phyloP scores from a whole-genome alignment of 2,888 invertebrate species.

The Diarsia dahlii region DNA sequence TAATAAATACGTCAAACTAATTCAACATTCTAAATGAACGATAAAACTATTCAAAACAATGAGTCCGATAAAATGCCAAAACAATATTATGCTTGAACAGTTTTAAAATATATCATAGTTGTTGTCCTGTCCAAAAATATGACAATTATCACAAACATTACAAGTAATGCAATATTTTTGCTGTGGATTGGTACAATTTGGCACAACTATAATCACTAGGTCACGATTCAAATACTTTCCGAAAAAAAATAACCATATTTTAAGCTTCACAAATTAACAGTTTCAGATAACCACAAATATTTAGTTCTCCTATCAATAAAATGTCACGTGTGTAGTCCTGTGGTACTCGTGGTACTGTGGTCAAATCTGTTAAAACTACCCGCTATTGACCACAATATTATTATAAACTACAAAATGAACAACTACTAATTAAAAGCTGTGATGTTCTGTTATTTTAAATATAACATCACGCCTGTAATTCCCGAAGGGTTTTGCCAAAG shows the following conservation, averaged over 20 bases:
- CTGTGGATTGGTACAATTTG: background rate
- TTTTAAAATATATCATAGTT: too few relatives aligned
- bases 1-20: too few relatives aligned
- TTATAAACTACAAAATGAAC: background rate
- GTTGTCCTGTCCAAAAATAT: background rate
- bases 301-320: background rate
- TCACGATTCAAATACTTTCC: background rate
- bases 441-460: background rate
- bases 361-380: conserved; percentile 5
- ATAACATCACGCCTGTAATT: background rate
- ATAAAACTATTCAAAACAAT: background rate
- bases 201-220: background rate
- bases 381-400: conserved; percentile 10
- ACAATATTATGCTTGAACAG: background rate
- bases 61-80: background rate
- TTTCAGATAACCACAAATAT: background rate
- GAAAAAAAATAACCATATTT: background rate
- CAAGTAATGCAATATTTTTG: background rate
- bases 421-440: background rate
- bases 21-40: background rate
- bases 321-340: too few relatives aligned
- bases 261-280: background rate
- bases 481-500: background rate
- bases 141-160: background rate
- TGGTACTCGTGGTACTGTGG: conserved; percentile 11